Conservation (phyloP, 2,113 vertebrate species). For the Rutilus rutilus region DNA sequence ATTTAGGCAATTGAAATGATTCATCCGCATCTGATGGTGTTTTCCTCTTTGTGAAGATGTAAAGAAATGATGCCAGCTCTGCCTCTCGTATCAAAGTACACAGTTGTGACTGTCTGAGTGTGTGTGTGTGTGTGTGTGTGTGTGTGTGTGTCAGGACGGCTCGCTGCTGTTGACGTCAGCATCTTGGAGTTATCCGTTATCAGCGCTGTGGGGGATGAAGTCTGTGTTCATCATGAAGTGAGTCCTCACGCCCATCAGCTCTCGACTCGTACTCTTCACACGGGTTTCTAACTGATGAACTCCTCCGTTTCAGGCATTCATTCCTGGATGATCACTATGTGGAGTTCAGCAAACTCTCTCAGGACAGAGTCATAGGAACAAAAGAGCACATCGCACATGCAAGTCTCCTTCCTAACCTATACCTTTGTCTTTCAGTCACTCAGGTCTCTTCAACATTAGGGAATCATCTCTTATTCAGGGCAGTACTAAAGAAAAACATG, state of each 20-base stretch:
- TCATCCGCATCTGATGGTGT: background rate
- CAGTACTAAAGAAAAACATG: background rate
- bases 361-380: conserved; percentile 97
- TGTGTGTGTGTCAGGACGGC: conserved; percentile 82
- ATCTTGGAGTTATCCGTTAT: conserved; percentile 95
- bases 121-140: background rate
- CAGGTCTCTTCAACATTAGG: too few species aligned
- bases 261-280: too few species aligned
- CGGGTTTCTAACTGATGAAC: background rate
- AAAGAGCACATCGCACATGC: conserved; percentile 96
- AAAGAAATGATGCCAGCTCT: background rate
- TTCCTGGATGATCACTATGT: conserved; percentile 98
- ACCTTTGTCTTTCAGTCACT: background rate
- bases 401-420: conserved; percentile 60
- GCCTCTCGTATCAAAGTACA: background rate
- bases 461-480: too few species aligned
- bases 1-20: background rate
- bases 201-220: conserved; percentile 98
- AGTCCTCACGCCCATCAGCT: conserved; percentile 60
- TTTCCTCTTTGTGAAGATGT: background rate
- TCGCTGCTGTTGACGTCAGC: conserved; percentile 94
- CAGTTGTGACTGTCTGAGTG: background rate
- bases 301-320: conserved; percentile 83
- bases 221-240: conserved; percentile 99
- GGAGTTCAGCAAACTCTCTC: conserved; percentile 99